Conservation (phyloP, 2,888 invertebrate species). For the Buathra laborator region DNA sequence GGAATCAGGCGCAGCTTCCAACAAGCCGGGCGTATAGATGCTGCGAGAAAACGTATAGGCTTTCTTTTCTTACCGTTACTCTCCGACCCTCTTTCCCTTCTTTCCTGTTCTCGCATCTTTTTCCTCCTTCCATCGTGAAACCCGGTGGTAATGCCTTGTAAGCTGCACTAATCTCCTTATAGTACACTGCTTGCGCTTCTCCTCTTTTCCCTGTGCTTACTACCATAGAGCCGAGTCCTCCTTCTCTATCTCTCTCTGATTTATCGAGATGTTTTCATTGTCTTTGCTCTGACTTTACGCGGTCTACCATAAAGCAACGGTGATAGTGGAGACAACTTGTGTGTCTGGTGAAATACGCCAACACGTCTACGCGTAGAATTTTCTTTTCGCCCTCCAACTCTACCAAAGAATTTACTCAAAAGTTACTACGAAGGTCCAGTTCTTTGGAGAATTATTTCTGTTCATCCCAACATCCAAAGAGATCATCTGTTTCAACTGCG, state of each 20-base stretch:
- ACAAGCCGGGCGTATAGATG: neutral
- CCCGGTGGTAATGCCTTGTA: slow-evolving; percentile 79
- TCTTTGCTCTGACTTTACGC: slow-evolving; percentile 76
- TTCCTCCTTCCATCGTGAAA: slow-evolving; percentile 73
- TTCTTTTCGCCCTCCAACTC: slow-evolving; percentile 2
- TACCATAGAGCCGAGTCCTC: slow-evolving; percentile 20
- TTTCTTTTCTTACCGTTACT: slow-evolving; percentile 61
- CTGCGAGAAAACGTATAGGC: slow-evolving; percentile 33
- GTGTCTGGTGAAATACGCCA: slow-evolving; percentile 35
- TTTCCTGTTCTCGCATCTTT: slow-evolving; percentile 67
- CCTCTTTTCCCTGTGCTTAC: slow-evolving; percentile 60
- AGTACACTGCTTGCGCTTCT: slow-evolving; percentile 66
- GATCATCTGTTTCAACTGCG: no score
- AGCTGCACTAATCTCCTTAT: slow-evolving; percentile 82
- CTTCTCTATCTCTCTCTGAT: slow-evolving; percentile 75
- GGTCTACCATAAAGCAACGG: slow-evolving; percentile 70
- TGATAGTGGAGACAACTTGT: neutral
- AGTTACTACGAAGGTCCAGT: neutral
- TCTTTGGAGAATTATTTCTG: neutral
- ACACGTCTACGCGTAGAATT: slow-evolving; percentile 14
- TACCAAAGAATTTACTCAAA: neutral
- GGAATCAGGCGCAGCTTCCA: neutral
- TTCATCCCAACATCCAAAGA: no score
- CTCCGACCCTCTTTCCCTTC: slow-evolving; percentile 54
- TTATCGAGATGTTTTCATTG: slow-evolving; percentile 84